phyloP scores from a whole-genome alignment of 1,140 invertebrate genomes.

The Liolophura sinensis region DNA sequence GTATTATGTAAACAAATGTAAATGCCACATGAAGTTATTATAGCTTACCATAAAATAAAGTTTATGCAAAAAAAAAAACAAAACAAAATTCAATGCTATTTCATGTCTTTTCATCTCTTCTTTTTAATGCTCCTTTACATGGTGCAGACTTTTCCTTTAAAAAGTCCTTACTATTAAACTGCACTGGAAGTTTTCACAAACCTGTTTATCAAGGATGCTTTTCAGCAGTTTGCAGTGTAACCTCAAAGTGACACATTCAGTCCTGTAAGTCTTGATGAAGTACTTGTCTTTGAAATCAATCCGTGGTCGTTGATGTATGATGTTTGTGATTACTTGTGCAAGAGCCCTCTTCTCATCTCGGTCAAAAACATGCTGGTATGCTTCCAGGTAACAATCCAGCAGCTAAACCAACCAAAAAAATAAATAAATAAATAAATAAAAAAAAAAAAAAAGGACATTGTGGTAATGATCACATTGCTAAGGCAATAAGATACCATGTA shows the following conservation, averaged over 20 bases:
- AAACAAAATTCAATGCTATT: constrained; percentile 5
- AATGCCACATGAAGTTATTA: not conserved
- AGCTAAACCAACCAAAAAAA: constrained; percentile 34
- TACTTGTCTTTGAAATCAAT: constrained; percentile 50
- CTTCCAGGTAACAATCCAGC: constrained; percentile 57
- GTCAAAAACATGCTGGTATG: constrained; percentile 57
- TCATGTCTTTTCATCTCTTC: not conserved
- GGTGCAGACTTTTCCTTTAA: constrained; percentile 3
- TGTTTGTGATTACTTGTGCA: constrained; percentile 54
- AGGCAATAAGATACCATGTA: no score
- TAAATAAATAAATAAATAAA: no score
- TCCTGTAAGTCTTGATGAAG: constrained; percentile 49
- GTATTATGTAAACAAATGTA: not conserved
- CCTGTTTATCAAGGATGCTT: constrained; percentile 53
- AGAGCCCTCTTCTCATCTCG: constrained; percentile 51
- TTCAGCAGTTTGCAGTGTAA: constrained; percentile 47
- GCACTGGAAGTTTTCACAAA: constrained; percentile 17
- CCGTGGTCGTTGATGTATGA: constrained; percentile 52
- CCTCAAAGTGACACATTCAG: constrained; percentile 47
- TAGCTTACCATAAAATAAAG: no score
- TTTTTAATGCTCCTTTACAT: not conserved
- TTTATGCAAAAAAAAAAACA: no score
- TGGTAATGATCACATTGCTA: no score
- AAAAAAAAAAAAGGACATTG: no score
- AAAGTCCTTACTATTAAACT: no score